Evolutionary conservation across 2,113 vertebrate species (phyloP).

Genomic region (Clarias macrocephalus): DNA sequence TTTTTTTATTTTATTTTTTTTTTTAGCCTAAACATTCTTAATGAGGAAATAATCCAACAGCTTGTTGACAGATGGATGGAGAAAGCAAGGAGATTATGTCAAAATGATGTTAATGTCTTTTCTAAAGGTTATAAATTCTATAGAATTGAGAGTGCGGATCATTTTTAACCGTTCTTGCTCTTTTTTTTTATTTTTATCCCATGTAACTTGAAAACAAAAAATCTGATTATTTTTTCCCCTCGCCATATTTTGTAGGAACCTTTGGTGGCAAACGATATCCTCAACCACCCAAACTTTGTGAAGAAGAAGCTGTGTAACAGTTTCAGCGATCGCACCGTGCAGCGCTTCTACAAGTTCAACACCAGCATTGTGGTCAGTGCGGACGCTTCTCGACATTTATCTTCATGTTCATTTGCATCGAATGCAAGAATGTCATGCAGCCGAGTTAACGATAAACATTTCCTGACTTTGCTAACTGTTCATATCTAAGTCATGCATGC

Average conservation of each 20-base stretch:
- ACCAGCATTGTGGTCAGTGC: slow-evolving; percentile 88
- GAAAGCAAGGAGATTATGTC: no score
- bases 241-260: slow-evolving; percentile 80
- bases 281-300: slow-evolving; percentile 97
- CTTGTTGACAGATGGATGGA: no score
- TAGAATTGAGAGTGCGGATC: no score
- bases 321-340: slow-evolving; percentile 97
- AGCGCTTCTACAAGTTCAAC: slow-evolving; percentile 98
- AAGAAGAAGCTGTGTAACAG: slow-evolving; percentile 99
- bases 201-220: neutral
- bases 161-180: neutral
- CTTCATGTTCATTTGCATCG: neutral
- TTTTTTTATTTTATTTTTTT: no score
- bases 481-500: neutral
- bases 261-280: slow-evolving; percentile 94
- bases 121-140: no score
- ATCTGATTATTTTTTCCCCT: neutral
- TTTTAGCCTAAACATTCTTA: no score
- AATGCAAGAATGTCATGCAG: neutral
- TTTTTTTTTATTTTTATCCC: neutral
- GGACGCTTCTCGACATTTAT: neutral
- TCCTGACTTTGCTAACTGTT: neutral
- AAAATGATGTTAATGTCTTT: no score
- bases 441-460: neutral
- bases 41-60: no score